Evolutionary conservation across 2,888 invertebrate species (phyloP), one percentile per base, ranked within the genome.

Genomic region (Alloplasta piceator): DNA sequence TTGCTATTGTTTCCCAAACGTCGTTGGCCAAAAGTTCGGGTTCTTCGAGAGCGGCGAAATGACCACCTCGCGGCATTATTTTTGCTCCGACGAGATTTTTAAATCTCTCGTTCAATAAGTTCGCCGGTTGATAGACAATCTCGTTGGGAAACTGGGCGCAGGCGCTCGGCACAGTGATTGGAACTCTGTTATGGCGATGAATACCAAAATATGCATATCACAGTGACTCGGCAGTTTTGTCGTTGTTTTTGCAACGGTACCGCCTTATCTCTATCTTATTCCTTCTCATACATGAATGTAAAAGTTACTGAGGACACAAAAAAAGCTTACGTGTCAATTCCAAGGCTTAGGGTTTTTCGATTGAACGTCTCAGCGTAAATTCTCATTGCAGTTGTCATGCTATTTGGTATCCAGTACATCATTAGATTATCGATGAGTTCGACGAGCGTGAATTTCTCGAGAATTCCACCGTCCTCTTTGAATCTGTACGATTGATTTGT

Each of bases 381-480:
- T 70, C 94, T 92, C 88, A 93, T 89, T 0, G 94, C 92, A 0
- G 93, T 93, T 0, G 94, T 94, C n/a, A 93, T 92, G 60, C 90
- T 91, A 12, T 93, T 93, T 0, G 93, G 91, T 0, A 89, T 86
- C 94, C 94, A 94, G 87, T 94, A 94, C 46, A 94, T 90, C 94
- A 94, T 94, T 0, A 94, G 85, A 66, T 94, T 94, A 80, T 94
- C 94, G 16, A 92, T 86, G 0, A 94, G 82, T 0, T 93, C 90
- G 5, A 93, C 92, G 0, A 93, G 84, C 0, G 93, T 92, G 85
- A 93, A 95, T 80, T 93, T 93, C 4, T 93, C 92, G 0, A 94
- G 91, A 0, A 97, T 92, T 2, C 95, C 95, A 0, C 97, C 96
- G 87, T 97, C 96, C 0, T 91, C 89, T 0, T 94, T 92, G 0